Base-by-base conservation (phyloP, 2,797 vertebrate species). In the Peromyscus aztecus region DNA sequence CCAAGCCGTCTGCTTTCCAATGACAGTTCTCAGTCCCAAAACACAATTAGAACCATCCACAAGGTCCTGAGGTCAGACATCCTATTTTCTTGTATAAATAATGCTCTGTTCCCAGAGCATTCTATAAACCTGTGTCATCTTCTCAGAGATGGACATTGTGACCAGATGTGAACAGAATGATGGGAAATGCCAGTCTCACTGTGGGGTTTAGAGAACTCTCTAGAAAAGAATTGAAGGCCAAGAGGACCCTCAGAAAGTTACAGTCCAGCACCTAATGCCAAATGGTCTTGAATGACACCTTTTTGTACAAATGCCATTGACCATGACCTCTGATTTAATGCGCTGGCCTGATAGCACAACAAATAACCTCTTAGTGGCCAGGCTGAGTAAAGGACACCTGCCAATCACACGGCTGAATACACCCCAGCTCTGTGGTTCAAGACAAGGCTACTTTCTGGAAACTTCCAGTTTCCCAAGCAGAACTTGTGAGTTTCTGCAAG, bases 391-490 rank as follows among this genome's bases (percentile, higher is more conserved):
- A 55, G 80, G 94, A 43, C 59, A 88, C 80, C 89, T 61, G 95
- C 83, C 96, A 94, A 82, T 96, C 87, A 97, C 91, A 97, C 95
- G 96, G 96, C n/a, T 87, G 86, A 93, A 31, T 63, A 88, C 84
- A 57, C 13, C 10, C 90, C 75, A 69, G 4, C 6, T 75, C 12
- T 4, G 2, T 0, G 85, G 83, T 23, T 71, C 87, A 63, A 81
- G 90, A 80, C 85, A 89, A 90, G 78, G 95, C 37, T 75, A 52
- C 34, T 43, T 73, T 69, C 10, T 2, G 10, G 67, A 82, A 84
- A 52, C 17, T 49, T 16, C 19, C 61, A 80, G 34, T 61, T 88
- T 97, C 89, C 71, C 43, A 73, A 67, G 83, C 83, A 84, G 55
- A 75, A 57, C 43, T 12, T 84, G 37, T 0, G 1, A 12, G 31